Base-by-base conservation (phyloP, 2,113 vertebrate genomes). In the Apteryx owenii region DNA sequence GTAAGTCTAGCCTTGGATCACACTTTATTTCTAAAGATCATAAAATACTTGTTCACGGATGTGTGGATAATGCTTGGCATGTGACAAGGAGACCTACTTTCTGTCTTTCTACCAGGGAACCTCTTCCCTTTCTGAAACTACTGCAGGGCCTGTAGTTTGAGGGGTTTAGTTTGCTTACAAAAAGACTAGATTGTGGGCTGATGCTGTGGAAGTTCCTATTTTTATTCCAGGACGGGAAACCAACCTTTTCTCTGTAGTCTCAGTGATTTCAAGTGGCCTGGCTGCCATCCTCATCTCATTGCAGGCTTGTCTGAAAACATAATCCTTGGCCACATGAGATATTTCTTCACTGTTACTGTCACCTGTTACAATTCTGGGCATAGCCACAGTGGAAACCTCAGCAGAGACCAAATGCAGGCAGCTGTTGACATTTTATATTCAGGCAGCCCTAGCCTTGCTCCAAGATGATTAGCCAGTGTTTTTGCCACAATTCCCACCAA, bases 361-460 rank as follows among this genome's bases (percentile, higher is more conserved):
- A 68, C 51, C 22, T 36, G 18, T 51, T 60, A 33, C 61, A 85
- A 3, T 40, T 64, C n/a, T 25, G 75, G 36, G 20, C 58, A 33
- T 0, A 44, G 33, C 25, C 83, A 61, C 54, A 60, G n/a, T 2
- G 0, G 65, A 78, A 64, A 25, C 7, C 8, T 13, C 56, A 46
- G 60, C 14, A n/a, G 65, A 75, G 61, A n/a, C 31, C 66, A 71
- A 21, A 42, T 3, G 1, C 61, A 62, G 54, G 1, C 42, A 79
- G 26, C 61, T 89, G 84, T 53, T 72, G 70, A 2, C 7, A 3
- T 33, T 66, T 64, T 31, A n/a, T 11, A 7, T 5, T 18, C 33
- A 50, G 40, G 11, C 56, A 42, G 36, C 15, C 23, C 38, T 13
- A 54, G 23, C 18, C 1, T 0, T 9, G 18, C 17, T 62, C 60